Base-by-base conservation (phyloP, 2,888 invertebrate genomes). In the Leucophora obtusa region DNA sequence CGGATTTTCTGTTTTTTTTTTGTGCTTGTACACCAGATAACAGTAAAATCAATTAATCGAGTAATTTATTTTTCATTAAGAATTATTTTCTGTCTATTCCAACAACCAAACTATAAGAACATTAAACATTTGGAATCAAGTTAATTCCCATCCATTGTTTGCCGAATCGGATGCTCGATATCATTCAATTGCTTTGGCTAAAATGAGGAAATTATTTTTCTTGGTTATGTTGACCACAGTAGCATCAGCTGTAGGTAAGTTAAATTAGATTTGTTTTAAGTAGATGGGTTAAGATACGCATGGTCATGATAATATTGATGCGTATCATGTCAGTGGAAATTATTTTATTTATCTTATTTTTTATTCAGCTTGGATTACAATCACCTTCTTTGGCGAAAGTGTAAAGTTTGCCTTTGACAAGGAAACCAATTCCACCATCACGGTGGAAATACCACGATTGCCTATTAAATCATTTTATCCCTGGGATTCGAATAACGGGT, bases 381-480 rank as follows among this genome's bases (percentile, higher is more conserved):
- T 96, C 15, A 96, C 96, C 0, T 96, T 96, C 91, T 93, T 96
- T 80, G 96, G 95, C 0, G 95, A 95, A 15, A 95, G 95, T 70
- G 93, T 94, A 0, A 94, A 94, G 82, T 89, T 92, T 63, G 91
- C 93, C 4, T 90, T 92, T 7, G 94, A 94, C 85, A 94, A 94
- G 33, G 93, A 94, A 14, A 94, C 95, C 1, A 96, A 96, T 83
- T 93, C 93, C 0, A 94, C 94, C 0, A 91, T 94, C 1, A 92
- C 92, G 0, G 93, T 94, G 56, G 93, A 93, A 85, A 94, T 93
- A 47, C 96, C 96, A 0, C 91, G 95, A 72, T 89, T 96, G 70
- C 93, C 95, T 82, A 90, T 96, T 15, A 94, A 94, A 85, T 92
- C 96, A 0, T 96, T 93, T 92, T 96, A 96, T 86, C 96, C 96